Evolutionary conservation across 2,888 invertebrate species (phyloP).

Genomic region (Rhingia campestris): DNA sequence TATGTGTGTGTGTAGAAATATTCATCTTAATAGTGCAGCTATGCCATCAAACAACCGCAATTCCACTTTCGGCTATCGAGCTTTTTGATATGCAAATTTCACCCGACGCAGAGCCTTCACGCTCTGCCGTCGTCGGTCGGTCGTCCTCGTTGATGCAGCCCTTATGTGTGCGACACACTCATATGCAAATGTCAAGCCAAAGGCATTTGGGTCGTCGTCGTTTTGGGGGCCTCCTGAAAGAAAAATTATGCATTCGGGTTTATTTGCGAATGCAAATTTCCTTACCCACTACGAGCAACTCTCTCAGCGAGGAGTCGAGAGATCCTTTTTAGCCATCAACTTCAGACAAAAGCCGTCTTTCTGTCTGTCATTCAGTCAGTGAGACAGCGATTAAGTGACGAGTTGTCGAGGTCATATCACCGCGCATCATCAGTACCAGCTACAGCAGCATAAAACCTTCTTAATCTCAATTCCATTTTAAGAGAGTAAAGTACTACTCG

Average conservation of each 20-base stretch:
- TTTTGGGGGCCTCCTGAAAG: constrained; percentile 15
- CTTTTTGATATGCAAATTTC: constrained; percentile 64
- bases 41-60: constrained; percentile 32
- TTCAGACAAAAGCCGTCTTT: constrained; percentile 68
- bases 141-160: constrained; percentile 18
- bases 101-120: not conserved
- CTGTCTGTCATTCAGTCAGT: constrained; percentile 67
- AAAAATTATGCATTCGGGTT: constrained; percentile 50
- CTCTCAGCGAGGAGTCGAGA: not conserved
- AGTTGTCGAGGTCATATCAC: constrained; percentile 72
- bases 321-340: constrained; percentile 68
- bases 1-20: constrained; percentile 1
- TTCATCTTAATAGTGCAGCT: constrained; percentile 41
- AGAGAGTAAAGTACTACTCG: constrained; percentile 48
- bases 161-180: constrained; percentile 40
- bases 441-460: constrained; percentile 45
- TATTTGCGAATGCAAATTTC: constrained; percentile 63
- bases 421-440: constrained; percentile 38
- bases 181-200: constrained; percentile 48
- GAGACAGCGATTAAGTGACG: constrained; percentile 73
- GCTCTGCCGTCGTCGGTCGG: not conserved
- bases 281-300: not conserved
- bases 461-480: constrained; percentile 70
- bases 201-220: constrained; percentile 17
- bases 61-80: constrained; percentile 56